A percentile compares a stretch with the other conserved stretches of the same genome.
Evolutionary conservation across 2,888 invertebrate genomes (phyloP).

Genomic region (Agelastica alni): DNA sequence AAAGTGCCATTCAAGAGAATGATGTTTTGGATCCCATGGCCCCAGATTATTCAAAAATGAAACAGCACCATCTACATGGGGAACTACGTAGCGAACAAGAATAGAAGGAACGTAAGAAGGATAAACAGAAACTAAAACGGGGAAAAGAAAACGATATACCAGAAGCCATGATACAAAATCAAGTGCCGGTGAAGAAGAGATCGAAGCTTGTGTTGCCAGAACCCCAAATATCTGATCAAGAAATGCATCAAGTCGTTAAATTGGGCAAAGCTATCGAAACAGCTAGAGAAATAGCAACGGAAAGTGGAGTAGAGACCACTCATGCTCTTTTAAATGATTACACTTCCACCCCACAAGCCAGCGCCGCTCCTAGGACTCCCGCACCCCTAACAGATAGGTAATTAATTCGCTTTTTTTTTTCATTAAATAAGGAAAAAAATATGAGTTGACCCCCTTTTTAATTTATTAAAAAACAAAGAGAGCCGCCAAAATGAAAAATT

Average conservation of each 20-base stretch:
- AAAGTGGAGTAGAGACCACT: conserved; percentile 75
- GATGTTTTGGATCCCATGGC: conserved; percentile 88
- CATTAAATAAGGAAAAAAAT: no score
- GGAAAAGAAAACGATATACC: conserved; percentile 96
- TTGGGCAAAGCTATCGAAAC: conserved; percentile 88
- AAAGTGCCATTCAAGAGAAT: conserved; percentile 96
- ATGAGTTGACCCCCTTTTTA: not conserved
- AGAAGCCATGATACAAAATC: conserved; percentile 81
- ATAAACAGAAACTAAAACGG: conserved; percentile 93
- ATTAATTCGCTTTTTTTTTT: not conserved
- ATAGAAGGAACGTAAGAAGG: conserved; percentile 91
- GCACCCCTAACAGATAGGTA: conserved; percentile 75
- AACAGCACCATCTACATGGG: conserved; percentile 93
- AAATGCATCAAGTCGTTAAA: conserved; percentile 89
- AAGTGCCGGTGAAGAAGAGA: conserved; percentile 88
- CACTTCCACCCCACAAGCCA: conserved; percentile 72
- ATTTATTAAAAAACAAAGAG: no score
- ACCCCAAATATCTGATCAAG: conserved; percentile 95
- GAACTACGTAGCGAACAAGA: conserved; percentile 89
- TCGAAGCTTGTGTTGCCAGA: conserved; percentile 95
- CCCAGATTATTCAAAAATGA: conserved; percentile 85
- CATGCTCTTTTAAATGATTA: conserved; percentile 91
- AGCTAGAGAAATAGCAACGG: conserved; percentile 87
- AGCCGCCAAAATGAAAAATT: no score
- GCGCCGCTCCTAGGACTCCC: conserved; percentile 83